Evolutionary conservation across 2,113 vertebrate genomes (phyloP).

Genomic region (Fulmarus glacialis): DNA sequence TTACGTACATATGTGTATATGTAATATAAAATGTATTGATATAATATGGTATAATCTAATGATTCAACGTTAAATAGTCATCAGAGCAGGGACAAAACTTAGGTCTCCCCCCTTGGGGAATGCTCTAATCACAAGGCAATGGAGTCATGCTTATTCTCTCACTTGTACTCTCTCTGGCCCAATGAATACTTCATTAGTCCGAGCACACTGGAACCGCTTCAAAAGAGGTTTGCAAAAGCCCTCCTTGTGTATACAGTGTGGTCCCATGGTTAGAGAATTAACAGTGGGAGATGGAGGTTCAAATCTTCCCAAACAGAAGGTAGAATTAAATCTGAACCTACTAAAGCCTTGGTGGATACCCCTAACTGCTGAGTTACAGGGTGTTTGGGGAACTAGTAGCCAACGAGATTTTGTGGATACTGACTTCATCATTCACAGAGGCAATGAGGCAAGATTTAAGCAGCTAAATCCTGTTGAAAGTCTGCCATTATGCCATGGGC

Average conservation of each 20-base stretch:
- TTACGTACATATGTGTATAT: neutral
- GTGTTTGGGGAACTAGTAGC: neutral
- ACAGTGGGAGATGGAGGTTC: neutral
- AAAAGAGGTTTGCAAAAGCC: neutral
- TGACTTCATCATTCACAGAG: neutral
- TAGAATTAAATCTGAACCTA: neutral
- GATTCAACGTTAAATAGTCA: neutral
- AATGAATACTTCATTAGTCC: neutral
- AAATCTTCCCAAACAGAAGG: neutral
- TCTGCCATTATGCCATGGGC: neutral
- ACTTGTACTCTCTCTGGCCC: neutral
- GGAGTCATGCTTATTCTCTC: neutral
- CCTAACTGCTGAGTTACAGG: neutral
- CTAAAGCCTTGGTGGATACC: neutral
- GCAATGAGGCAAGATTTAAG: neutral
- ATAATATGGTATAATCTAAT: neutral
- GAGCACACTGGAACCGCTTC: neutral
- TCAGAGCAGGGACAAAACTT: neutral
- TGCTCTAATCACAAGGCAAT: neutral
- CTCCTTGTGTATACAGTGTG: neutral
- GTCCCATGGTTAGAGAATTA: neutral
- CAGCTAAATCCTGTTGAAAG: neutral
- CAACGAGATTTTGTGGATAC: neutral
- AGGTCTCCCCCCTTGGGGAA: neutral
- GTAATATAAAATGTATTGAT: neutral